These are phyloP conservation scores for Leptopilina syphax DNA, from an alignment of 2,888 invertebrate genomes.

Conservation along the genomic window DNA sequence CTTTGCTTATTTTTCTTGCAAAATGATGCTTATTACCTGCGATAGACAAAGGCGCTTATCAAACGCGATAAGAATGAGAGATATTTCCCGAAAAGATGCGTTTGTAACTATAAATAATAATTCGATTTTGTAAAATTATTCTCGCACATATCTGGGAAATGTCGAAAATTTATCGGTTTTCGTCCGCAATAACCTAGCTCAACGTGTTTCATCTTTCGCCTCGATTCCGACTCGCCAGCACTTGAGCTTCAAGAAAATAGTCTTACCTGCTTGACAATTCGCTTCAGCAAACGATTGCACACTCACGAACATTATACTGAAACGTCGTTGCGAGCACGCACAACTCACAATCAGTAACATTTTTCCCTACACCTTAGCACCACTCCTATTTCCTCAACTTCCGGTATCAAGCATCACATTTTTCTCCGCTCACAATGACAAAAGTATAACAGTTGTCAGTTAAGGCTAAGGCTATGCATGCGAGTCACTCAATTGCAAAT, in stretches of 20 bases:
- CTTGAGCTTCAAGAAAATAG: neutral
- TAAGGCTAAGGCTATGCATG: too few species aligned
- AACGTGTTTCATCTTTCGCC: constrained; percentile 21
- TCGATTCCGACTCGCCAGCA: neutral
- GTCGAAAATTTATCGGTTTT: neutral
- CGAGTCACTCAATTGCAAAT: too few species aligned
- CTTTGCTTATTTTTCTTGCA: neutral
- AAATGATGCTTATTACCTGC: neutral
- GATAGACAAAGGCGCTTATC: constrained; percentile 7
- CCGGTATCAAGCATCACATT: constrained; percentile 17
- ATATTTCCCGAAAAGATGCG: neutral
- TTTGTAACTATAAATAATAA: too few species aligned
- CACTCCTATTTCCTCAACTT: constrained; percentile 36
- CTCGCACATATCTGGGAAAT: too few species aligned
- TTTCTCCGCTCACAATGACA: constrained; percentile 2
- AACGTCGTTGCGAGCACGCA: constrained; percentile 45
- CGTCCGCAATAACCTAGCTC: neutral
- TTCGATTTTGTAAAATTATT: too few species aligned
- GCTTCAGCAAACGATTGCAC: constrained; percentile 39
- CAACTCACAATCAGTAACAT: constrained; percentile 8
- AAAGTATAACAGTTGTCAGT: too few species aligned
- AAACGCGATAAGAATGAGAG: neutral
- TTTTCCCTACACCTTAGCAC: neutral
- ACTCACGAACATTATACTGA: constrained; percentile 42
- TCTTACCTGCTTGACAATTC: constrained; percentile 42